Base-by-base conservation (phyloP, 2,797 vertebrate genomes). In the Clangula hyemalis region DNA sequence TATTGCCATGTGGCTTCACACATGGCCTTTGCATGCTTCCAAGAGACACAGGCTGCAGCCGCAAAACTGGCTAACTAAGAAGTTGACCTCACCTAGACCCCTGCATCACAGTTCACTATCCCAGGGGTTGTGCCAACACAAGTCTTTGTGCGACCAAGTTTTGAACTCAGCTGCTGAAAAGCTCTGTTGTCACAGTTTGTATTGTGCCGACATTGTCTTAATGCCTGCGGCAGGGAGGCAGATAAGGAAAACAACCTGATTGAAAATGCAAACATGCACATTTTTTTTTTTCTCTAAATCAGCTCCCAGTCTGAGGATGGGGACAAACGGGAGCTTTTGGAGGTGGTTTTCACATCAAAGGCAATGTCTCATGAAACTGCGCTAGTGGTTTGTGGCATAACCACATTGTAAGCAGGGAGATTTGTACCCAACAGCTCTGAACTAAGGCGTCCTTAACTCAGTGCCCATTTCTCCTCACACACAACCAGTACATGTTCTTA, bases 241-340 rank as follows among this genome's bases (percentile, higher is more conserved):
- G 28, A 36, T 11, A 65, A 39, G 4, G n/a, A 13, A 84, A 84
- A 14, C 0, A 0, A 78, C 43, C 3, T n/a, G 62, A 56, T 2
- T 13, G 47, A 61, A 87, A 73, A 53, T 20, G 3, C 10, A n/a
- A 51, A 39, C 5, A 56, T 28, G 16, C 6, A 16, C 2, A 0
- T 10, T 27, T 18, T 57, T 54, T 39, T 20, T 24, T 57, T 56
- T 4, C 6, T 0, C n/a, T 38, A 16, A 19, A 65, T 36, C 51
- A 76, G 14, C 25, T 61, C 62, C 30, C 5, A 57, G 24, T 54
- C 20, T 76, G 32, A 56, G 39, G 4, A 77, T 18, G 9, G 13
- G 20, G 25, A 6, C 9, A 68, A 68, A 64, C 1, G 22, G 21
- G 15, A 81, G 9, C 14, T 77, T 64, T n/a, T 66, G 9, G 7